phyloP scores from a whole-genome alignment of 2,888 invertebrate genomes.

The Lasioglossum calceatum region DNA sequence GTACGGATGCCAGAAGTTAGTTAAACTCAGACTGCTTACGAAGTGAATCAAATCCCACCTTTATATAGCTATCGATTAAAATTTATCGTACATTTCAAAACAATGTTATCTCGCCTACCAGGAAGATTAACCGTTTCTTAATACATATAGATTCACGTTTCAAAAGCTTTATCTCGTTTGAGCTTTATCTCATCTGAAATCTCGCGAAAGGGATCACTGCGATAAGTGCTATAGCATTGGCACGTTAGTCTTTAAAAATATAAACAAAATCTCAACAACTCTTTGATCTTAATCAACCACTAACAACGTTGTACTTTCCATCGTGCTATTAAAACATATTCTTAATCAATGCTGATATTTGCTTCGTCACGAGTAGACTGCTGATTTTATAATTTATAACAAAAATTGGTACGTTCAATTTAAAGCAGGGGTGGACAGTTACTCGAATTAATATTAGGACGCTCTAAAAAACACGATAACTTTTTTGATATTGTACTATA shows the following conservation, averaged over 20 bases:
- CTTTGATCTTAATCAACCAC: background rate
- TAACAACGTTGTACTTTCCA: background rate
- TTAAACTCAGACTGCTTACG: background rate
- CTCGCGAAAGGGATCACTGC: background rate
- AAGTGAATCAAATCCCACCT: background rate
- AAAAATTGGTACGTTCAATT: too few relatives aligned
- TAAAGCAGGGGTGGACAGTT: too few relatives aligned
- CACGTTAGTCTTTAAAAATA: background rate
- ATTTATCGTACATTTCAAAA: background rate
- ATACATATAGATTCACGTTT: background rate
- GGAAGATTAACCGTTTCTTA: background rate
- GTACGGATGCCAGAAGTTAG: background rate
- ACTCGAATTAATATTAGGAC: too few relatives aligned
- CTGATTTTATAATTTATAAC: background rate
- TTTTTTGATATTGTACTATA: too few relatives aligned
- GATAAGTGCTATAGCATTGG: background rate
- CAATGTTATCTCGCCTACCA: background rate
- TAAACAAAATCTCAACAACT: background rate
- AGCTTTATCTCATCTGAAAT: too few relatives aligned
- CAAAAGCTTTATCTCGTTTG: background rate
- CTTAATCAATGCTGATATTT: background rate
- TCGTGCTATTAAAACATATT: background rate
- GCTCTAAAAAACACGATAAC: too few relatives aligned
- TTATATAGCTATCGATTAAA: slow-evolving; percentile 21
- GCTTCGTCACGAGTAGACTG: background rate